Base-by-base conservation (phyloP, 2,888 invertebrate genomes). In the Mamestra brassicae region DNA sequence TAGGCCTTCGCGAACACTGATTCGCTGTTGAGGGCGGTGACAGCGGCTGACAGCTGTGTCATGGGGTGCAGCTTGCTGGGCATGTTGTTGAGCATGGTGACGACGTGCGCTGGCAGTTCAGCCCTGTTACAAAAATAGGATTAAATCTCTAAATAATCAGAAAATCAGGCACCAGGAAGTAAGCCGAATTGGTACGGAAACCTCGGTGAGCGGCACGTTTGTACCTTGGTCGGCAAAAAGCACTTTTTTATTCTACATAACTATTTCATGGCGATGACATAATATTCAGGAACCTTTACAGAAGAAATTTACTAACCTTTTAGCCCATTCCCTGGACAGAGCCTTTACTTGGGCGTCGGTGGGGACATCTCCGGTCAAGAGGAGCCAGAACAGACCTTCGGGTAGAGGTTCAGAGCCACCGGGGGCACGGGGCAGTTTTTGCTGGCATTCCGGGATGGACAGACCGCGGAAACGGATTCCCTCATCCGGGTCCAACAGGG, bases 401-500 rank as follows among this genome's bases (percentile, higher is more conserved):
- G 98, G 98, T 10, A 98, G 96, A 15, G 98, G 98, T 90, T 98
- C 98, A 17, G 96, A 94, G 7, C 98, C 98, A 17, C 97, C 97
- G 76, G 97, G 94, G 17, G 97, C 98, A 91, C 97, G 98, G 15
- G 98, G 98, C 74, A 98, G 95, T 81, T 97, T 92, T 87, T 98
- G 96, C 92, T 98, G 98, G 94, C 98, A 98, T 91, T 98, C 98
- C 15, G 98, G 98, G 91, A 99, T 99, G 69, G 99, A 98, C 90
- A 98, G 97, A 52, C 99, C 99, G 76, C 99, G 98, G 97, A 99
- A 99, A 82, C 99, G 97, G 94, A 99, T 99, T 84, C 99, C 99
- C 94, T 99, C 99, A 81, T 99, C 99, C 2, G 99, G 97, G 93
- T 99, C 99, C 86, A 99, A 96, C 50, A 99, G 99, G 17, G 99